Percentiles rank a stretch among this genome's conserved stretches.
These are phyloP conservation scores for Octodonta nipae DNA, from an alignment of 2,888 invertebrate genomes.

Conservation along the genomic window DNA sequence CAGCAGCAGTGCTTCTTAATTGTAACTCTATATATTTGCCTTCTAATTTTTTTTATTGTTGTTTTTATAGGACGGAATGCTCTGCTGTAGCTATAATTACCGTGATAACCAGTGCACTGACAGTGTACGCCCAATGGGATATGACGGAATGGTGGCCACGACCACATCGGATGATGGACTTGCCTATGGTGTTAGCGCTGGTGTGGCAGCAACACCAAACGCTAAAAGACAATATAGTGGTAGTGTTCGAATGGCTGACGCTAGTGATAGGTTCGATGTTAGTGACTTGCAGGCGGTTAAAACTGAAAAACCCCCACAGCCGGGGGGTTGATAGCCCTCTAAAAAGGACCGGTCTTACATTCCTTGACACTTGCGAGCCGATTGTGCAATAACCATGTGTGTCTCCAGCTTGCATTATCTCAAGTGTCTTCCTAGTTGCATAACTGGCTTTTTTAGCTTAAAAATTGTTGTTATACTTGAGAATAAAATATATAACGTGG, in stretches of 20 bases:
- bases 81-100: slow-evolving; percentile 38
- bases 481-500: background rate
- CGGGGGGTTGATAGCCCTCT: slow-evolving; percentile 24
- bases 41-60: too few relatives aligned
- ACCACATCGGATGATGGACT: too few relatives aligned
- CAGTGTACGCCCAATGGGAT: slow-evolving; percentile 32
- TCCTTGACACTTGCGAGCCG: slow-evolving; percentile 29
- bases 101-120: slow-evolving; percentile 30
- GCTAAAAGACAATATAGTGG: too few relatives aligned
- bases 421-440: slow-evolving; percentile 32
- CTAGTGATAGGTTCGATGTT: slow-evolving; percentile 21
- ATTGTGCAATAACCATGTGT: slow-evolving; percentile 22
- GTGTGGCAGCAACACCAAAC: slow-evolving; percentile 6
- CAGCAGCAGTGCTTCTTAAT: too few relatives aligned
- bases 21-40: too few relatives aligned
- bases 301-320: slow-evolving; percentile 13
- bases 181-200: slow-evolving; percentile 11
- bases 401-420: slow-evolving; percentile 21
- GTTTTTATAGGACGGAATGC: slow-evolving; percentile 35
- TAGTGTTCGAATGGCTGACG: slow-evolving; percentile 28
- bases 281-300: slow-evolving; percentile 20
- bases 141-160: slow-evolving; percentile 31
- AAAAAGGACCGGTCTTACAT: slow-evolving; percentile 27
- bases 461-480: background rate
- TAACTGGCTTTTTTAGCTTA: slow-evolving; percentile 7